A percentile compares a stretch with the other conserved stretches of the same genome.
phyloP scores from a whole-genome alignment of 92 coral and sea anemone species.

The Scolanthus callimorphus region DNA sequence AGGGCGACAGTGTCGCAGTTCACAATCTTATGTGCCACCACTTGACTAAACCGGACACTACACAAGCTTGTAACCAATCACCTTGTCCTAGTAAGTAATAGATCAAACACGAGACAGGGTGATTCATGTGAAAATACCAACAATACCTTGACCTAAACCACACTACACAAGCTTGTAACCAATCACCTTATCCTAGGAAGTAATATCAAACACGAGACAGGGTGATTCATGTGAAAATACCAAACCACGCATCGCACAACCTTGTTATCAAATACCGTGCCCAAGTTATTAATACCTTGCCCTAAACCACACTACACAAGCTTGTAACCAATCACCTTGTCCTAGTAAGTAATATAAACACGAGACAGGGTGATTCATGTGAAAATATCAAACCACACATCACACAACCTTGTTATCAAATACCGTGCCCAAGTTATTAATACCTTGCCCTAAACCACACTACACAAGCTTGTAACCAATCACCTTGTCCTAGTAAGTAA shows the following conservation, averaged over 20 bases:
- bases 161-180: slow-evolving; percentile 15
- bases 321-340: slow-evolving; percentile 14
- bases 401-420: slow-evolving; percentile 6
- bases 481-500: slow-evolving; percentile 18
- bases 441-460: too few species aligned
- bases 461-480: slow-evolving; percentile 7
- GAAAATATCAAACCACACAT: too few species aligned
- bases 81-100: slow-evolving; percentile 23
- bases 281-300: too few species aligned
- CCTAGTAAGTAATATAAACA: slow-evolving; percentile 23
- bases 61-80: slow-evolving; percentile 6
- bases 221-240: too few species aligned
- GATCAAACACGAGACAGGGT: too few species aligned
- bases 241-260: background rate
- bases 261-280: slow-evolving; percentile 8
- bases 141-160: too few species aligned
- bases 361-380: too few species aligned
- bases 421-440: too few species aligned
- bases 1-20: slow-evolving; percentile 24
- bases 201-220: too few species aligned
- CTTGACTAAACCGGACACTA: slow-evolving; percentile 3
- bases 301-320: slow-evolving; percentile 1
- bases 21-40: slow-evolving; percentile 16
- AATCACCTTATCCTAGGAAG: slow-evolving; percentile 13
- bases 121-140: too few species aligned